A percentile compares a stretch with the other conserved stretches of the same genome.
Conservation (phyloP, 2,113 vertebrate species). For the Cervus canadensis region DNA sequence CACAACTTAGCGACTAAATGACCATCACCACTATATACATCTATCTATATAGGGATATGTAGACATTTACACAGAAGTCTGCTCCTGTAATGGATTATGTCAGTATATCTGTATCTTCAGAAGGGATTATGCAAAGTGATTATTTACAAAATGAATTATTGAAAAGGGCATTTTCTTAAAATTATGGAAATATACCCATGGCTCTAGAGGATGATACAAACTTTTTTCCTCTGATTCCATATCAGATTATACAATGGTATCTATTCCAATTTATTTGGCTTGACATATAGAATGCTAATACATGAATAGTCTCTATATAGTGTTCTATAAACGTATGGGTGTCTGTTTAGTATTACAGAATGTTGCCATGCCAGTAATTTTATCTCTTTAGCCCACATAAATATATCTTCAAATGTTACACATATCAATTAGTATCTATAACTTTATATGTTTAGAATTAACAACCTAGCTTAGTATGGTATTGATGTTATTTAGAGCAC, state of each 20-base stretch:
- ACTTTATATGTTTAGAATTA: not conserved
- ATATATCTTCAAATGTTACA: not conserved
- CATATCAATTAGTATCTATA: not conserved
- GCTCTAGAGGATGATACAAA: not conserved
- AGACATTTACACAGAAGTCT: not conserved
- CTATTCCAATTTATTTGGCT: not conserved
- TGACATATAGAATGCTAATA: not conserved
- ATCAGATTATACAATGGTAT: not conserved
- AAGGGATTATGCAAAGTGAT: not conserved
- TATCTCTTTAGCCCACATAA: not conserved
- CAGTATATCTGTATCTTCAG: not conserved
- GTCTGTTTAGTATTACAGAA: not conserved
- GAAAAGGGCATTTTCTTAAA: not conserved
- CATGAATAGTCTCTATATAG: not conserved
- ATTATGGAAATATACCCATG: not conserved
- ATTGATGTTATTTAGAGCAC: not conserved
- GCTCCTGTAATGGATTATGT: not conserved
- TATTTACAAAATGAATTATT: not conserved
- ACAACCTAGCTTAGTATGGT: not conserved
- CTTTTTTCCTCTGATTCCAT: not conserved
- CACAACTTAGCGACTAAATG: not conserved
- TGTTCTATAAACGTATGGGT: not conserved
- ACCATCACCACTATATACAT: not conserved
- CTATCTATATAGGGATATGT: not conserved
- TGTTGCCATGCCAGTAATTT: not conserved